Base-by-base conservation (phyloP, 2,888 invertebrate genomes). In the Aporophyla lueneburgensis region DNA sequence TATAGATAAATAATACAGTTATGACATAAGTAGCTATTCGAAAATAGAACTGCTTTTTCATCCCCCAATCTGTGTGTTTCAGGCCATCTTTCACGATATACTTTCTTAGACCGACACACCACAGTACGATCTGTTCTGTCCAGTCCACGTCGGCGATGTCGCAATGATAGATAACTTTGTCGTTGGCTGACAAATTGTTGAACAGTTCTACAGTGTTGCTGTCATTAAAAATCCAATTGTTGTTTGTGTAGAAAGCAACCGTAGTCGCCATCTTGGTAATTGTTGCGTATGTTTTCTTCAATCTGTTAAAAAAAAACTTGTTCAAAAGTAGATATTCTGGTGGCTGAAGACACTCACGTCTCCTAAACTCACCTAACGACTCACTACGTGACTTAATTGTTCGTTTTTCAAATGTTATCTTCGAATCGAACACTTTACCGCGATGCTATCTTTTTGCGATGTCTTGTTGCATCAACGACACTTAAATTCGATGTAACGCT, bases 241-340 rank as follows among this genome's bases (percentile, higher is more conserved):
- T 90, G 12, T 66, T 86, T 0, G 81, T 70, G 65, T 89, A 91
- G 58, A 75, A 80, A 0, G 77, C 46, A 7, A 82, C 33, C 1
- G 80, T 61, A 0, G 74, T 9, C 0, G 83, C 76, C 53, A 90
- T 63, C 24, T 87, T 88, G 54, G 84, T 84, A 0, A 87, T 80
- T 63, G 81, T 88, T 1, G 82, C 81, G 74, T 92, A 92, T 10
- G 89, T 83, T 58, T 89, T 82, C 1, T 89, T 80, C 12, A 92
- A 78, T 40, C 91, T 91, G 87, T 43, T 79, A 85, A 54, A 62
- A 68, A 62, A 53, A 71, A 33, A 12, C 7, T 4, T 5, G 21
- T 59, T n/a, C 0, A n/a, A 67, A 33, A 56, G 10, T 19, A 58
- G 27, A 19, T 16, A 27, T 6, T 56, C 16, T 7, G 58, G 58